Conservation (phyloP, 2,113 vertebrate genomes). For the Emberiza fucata region DNA sequence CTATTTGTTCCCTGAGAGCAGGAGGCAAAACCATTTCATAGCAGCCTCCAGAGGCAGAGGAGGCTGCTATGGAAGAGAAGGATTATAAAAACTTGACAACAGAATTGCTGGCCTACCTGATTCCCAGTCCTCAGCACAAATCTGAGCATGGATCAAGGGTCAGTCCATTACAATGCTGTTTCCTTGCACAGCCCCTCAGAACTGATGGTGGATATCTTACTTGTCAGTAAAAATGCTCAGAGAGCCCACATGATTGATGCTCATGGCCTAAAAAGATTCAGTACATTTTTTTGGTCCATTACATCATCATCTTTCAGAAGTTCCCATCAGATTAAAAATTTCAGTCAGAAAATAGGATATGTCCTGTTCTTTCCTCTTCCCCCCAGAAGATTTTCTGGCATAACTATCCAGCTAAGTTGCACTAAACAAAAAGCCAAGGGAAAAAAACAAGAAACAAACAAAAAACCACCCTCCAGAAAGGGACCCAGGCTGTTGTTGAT, state of each 20-base stretch:
- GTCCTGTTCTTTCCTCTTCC: neutral
- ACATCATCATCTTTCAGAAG: neutral
- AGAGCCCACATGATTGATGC: constrained; percentile 23
- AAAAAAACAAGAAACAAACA: neutral
- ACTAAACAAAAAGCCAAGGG: neutral
- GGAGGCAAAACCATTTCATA: neutral
- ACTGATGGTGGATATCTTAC: neutral
- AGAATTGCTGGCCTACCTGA: neutral
- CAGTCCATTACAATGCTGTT: neutral
- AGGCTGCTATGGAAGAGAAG: no score
- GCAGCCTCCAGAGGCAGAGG: neutral
- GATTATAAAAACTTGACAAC: neutral
- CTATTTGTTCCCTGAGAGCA: neutral
- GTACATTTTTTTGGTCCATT: neutral
- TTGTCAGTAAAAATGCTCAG: constrained; percentile 50
- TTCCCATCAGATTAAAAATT: neutral
- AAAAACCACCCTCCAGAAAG: neutral
- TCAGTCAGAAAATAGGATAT: neutral
- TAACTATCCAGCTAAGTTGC: neutral
- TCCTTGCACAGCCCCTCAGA: neutral
- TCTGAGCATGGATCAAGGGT: neutral
- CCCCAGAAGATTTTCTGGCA: neutral
- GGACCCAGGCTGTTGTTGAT: neutral
- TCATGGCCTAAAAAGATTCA: neutral
- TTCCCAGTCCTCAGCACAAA: neutral